Evolutionary conservation across 2,888 invertebrate genomes (phyloP).

Genomic region (Xestoiulus laeticollis): DNA sequence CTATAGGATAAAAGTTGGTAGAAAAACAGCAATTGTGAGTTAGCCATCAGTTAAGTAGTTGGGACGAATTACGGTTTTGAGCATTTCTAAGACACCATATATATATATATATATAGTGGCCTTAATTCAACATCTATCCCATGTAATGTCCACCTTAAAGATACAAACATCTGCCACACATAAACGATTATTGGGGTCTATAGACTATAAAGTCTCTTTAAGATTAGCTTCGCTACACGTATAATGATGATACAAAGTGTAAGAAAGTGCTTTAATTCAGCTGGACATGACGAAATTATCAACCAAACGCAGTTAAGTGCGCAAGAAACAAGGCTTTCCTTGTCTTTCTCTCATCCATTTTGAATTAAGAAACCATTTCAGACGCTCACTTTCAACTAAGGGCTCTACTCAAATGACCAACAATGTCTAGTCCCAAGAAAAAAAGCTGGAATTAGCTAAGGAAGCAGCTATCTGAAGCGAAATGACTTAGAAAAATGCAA

Average conservation of each 20-base stretch:
- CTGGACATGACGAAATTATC: conserved; percentile 47
- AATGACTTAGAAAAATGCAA: no score
- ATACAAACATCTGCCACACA: conserved; percentile 46
- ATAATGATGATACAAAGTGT: conserved; percentile 50
- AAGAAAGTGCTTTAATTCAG: conserved; percentile 50
- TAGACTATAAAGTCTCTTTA: conserved; percentile 46
- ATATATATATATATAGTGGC: no score
- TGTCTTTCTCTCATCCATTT: conserved; percentile 28
- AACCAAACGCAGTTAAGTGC: conserved; percentile 42
- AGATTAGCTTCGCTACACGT: conserved; percentile 44
- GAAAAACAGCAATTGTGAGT: conserved; percentile 46
- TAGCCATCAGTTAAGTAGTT: conserved; percentile 46
- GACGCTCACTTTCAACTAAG: not conserved
- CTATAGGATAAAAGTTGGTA: not conserved
- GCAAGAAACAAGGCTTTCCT: conserved; percentile 30
- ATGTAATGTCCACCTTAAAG: conserved; percentile 49
- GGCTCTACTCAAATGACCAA: no score
- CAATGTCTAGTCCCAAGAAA: no score
- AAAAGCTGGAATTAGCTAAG: no score
- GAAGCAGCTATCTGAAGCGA: no score
- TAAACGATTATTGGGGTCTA: conserved; percentile 50
- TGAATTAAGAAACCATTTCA: conserved; percentile 39
- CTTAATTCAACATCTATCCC: conserved; percentile 49
- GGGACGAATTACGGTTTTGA: conserved; percentile 47
- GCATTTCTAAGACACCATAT: conserved; percentile 45